Evolutionary conservation across 2,888 invertebrate species (phyloP).

Genomic region (Panopea generosa): DNA sequence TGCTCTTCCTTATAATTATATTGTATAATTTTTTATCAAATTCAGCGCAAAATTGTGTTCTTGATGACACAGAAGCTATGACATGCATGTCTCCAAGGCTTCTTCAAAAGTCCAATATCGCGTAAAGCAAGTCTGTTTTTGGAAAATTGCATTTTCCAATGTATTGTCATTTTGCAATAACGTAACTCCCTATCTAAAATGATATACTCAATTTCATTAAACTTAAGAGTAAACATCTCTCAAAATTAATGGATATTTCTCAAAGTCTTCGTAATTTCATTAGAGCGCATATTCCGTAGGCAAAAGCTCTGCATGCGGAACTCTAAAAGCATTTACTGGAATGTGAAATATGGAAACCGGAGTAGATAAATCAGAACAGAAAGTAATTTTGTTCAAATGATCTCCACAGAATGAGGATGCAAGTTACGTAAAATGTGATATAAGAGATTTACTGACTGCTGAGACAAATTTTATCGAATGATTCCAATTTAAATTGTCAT

Average conservation of each 20-base stretch:
- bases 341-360: background rate
- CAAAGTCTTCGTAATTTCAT: background rate
- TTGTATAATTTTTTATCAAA: too few relatives aligned
- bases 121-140: too few relatives aligned
- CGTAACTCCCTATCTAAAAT: background rate
- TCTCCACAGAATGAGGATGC: background rate
- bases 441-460: background rate
- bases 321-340: background rate
- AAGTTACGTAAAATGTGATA: background rate
- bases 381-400: constrained; percentile 1
- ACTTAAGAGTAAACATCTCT: background rate
- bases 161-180: too few relatives aligned
- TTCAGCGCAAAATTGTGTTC: too few relatives aligned
- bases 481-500: too few relatives aligned
- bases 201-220: constrained; percentile 4
- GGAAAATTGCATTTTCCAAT: too few relatives aligned
- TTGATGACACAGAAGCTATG: too few relatives aligned
- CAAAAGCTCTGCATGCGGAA: background rate
- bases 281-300: background rate
- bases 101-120: too few relatives aligned
- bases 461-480: background rate
- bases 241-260: constrained; percentile 2
- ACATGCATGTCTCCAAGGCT: too few relatives aligned
- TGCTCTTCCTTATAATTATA: too few relatives aligned
- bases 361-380: background rate